Conservation (phyloP, 2,888 invertebrate genomes). For the Dryomyza anilis region DNA sequence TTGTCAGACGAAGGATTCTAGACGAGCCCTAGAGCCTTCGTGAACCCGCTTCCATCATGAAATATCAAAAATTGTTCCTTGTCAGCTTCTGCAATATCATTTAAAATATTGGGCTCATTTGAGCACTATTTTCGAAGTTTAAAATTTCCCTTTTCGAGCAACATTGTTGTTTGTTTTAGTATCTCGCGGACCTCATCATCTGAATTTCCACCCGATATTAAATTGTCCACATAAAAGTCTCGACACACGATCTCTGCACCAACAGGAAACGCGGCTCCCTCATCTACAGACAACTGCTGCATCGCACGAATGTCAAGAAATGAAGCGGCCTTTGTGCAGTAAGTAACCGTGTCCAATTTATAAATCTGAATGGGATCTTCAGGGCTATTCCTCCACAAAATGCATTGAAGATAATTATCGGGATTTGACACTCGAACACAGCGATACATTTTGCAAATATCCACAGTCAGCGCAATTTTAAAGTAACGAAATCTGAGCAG, state of each 20-base stretch:
- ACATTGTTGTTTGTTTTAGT: constrained; percentile 1
- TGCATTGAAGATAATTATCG: constrained; percentile 12
- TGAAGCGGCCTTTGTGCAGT: constrained; percentile 4
- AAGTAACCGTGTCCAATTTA: constrained; percentile 1
- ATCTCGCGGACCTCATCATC: constrained; percentile 15
- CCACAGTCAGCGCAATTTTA: constrained; percentile 5
- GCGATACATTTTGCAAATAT: constrained; percentile 18
- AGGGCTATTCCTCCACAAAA: constrained; percentile 18
- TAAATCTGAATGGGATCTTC: constrained; percentile 6
- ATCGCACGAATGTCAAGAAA: constrained; percentile 1
- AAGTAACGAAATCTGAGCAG: background rate
- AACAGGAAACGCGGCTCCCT: background rate
- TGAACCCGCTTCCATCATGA: background rate
- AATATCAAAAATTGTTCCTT: background rate
- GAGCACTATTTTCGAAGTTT: constrained; percentile 19
- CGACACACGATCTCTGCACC: constrained; percentile 7
- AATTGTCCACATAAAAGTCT: constrained; percentile 28
- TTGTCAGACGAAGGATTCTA: background rate
- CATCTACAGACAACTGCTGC: constrained; percentile 12
- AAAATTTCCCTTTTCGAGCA: constrained; percentile 17
- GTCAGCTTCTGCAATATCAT: background rate
- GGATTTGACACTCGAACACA: constrained; percentile 4
- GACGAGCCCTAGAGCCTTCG: background rate
- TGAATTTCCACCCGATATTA: constrained; percentile 17
- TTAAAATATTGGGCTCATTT: constrained; percentile 15